A percentile compares a stretch with the other conserved stretches of the same genome.
These are phyloP conservation scores for Porites evermanni DNA, from an alignment of 92 coral and sea anemone genomes.

Conservation along the genomic window DNA sequence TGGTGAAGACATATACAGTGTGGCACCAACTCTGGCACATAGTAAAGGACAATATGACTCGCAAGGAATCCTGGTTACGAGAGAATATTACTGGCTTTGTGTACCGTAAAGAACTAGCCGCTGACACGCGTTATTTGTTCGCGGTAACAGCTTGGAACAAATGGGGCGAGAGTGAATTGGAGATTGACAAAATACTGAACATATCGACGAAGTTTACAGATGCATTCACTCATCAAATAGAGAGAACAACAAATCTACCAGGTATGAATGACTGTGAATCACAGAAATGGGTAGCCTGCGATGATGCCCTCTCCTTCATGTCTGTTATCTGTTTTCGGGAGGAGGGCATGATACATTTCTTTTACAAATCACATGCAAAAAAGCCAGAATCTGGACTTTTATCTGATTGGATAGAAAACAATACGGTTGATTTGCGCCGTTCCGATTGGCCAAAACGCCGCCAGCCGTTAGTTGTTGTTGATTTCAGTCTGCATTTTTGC, in stretches of 20 bases:
- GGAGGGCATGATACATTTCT: too few relatives aligned
- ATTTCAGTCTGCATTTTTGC: too few relatives aligned
- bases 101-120: constrained; percentile 19
- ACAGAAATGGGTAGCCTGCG: too few relatives aligned
- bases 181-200: background rate
- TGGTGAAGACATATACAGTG: constrained; percentile 19
- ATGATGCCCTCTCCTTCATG: too few relatives aligned
- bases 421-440: too few relatives aligned
- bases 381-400: too few relatives aligned
- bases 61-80: constrained; percentile 12
- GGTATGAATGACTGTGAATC: background rate
- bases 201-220: constrained; percentile 12
- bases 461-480: too few relatives aligned
- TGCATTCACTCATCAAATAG: background rate
- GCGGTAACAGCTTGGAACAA: constrained; percentile 47
- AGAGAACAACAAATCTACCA: background rate
- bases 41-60: too few relatives aligned
- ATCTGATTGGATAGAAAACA: too few relatives aligned
- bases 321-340: too few relatives aligned
- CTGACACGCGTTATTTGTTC: constrained; percentile 17
- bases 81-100: constrained; percentile 23
- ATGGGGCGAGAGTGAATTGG: constrained; percentile 42
- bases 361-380: too few relatives aligned
- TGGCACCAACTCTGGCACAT: constrained; percentile 4
- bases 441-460: too few relatives aligned